Evolutionary conservation across 2,888 invertebrate species (phyloP), one percentile per base, ranked within the genome.

Genomic region (Microdon myrmicae): DNA sequence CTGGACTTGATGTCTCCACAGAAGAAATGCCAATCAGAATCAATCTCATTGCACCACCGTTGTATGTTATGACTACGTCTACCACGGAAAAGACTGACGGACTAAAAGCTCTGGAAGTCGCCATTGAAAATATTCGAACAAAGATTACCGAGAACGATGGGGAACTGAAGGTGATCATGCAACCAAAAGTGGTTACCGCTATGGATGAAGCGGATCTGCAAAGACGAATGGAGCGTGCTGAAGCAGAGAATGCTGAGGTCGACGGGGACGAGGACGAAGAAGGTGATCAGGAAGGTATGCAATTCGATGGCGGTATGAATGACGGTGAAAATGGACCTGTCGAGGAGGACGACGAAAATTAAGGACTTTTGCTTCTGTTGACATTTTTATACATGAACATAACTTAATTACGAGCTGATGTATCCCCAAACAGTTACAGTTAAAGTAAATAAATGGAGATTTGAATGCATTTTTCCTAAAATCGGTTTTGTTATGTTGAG

Each of bases 121-220:
- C 96, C 9, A 92, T 98, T 60, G 90, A 91, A 68, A 88, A 88
- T 72, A 95, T 99, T 64, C 86, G 91, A 74, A 85, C 86, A 60
- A 90, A 88, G 60, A 99, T 99, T 67, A 86, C 84, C 12, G 84
- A 85, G 9, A 83, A 88, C 7, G 95, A 94, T 16, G 99, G 99
- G 26, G 93, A 94, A 56, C 97, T 98, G 79, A 91, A 90, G 74
- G 85, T 97, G 55, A 93, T 96, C 79, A 94, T 96, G 92, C 91
- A 93, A 89, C 96, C 97, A 31, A 96, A 97, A 83, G 96, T 99
- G 67, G 97, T 99, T 17, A 98, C 99, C 1, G 98, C 98, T 45
- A 90, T 94, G 10, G 99, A 99, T 80, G 99, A 99, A 81, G 94
- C 94, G 2, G 98, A 98, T 79, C 82, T 97, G 71, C 91, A 92